Percentiles rank a stretch among this genome's conserved stretches.
These are phyloP conservation scores for Aurelia aurita complex sp. Pacific DNA, from an alignment of 30 jellyfish, hydroid and myxozoan genomes.

Conservation along the genomic window DNA sequence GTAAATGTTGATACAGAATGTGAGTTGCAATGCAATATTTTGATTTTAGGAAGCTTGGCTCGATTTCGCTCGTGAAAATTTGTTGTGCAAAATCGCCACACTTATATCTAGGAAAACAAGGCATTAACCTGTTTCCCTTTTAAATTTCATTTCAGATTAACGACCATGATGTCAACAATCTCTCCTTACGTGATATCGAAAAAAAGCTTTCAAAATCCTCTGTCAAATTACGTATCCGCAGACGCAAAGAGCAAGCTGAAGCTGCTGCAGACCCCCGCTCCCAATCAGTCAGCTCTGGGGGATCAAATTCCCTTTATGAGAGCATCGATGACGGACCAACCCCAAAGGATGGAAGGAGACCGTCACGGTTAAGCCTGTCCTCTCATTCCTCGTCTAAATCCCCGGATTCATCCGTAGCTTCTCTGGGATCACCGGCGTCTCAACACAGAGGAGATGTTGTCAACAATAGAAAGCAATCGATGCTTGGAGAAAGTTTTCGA, in stretches of 20 bases:
- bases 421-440: too few relatives aligned
- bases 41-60: too few relatives aligned
- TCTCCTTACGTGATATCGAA: constrained; percentile 12
- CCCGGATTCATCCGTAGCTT: background rate
- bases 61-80: too few relatives aligned
- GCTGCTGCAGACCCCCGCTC: background rate
- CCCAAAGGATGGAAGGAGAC: background rate
- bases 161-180: constrained; percentile 6
- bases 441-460: too few relatives aligned
- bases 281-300: background rate
- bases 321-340: background rate
- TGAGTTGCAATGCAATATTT: too few relatives aligned
- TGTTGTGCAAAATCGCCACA: too few relatives aligned
- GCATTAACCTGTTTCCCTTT: too few relatives aligned
- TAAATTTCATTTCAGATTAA: background rate
- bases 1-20: too few relatives aligned
- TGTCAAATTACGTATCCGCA: constrained; percentile 11
- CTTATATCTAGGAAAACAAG: too few relatives aligned
- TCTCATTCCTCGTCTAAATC: constrained; percentile 10
- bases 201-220: background rate
- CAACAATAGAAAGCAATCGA: too few relatives aligned
- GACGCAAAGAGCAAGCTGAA: constrained; percentile 5
- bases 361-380: constrained; percentile 10
- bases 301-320: background rate
- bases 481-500: too few relatives aligned